A percentile compares a stretch with the other conserved stretches of the same genome.
phyloP scores from a whole-genome alignment of 2,888 invertebrate genomes.

The Hydriomena furcata region DNA sequence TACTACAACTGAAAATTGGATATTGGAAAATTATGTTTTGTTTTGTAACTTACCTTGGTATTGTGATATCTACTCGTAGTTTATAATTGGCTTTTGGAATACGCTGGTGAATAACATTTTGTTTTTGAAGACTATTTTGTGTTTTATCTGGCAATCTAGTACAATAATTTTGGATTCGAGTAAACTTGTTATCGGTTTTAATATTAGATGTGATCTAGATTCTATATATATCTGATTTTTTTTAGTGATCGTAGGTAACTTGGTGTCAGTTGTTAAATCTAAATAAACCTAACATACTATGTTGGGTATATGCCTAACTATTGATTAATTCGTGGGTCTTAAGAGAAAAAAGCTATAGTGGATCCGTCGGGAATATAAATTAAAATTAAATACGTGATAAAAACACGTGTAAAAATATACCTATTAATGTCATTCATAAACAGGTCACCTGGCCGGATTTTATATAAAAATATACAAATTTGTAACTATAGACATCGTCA shows the following conservation, averaged over 20 bases:
- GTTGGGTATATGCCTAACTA: too few relatives aligned
- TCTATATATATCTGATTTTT: too few relatives aligned
- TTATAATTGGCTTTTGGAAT: constrained; percentile 26
- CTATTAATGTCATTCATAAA: too few relatives aligned
- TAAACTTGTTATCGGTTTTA: constrained; percentile 3
- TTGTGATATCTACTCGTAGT: constrained; percentile 20
- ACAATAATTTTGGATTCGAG: constrained; percentile 13
- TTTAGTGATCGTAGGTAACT: too few relatives aligned
- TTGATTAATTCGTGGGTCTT: too few relatives aligned
- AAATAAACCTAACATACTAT: too few relatives aligned
- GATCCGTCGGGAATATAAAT: too few relatives aligned
- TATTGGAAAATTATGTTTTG: constrained; percentile 24
- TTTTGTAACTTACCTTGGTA: constrained; percentile 23
- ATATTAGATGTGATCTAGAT: neutral
- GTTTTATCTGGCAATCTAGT: constrained; percentile 13
- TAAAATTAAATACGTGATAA: too few relatives aligned
- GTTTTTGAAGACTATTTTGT: constrained; percentile 14
- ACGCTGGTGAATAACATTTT: constrained; percentile 15
- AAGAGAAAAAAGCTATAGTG: too few relatives aligned
- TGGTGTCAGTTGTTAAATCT: too few relatives aligned
- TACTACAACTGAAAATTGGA: constrained; percentile 23
- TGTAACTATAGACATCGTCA: neutral
- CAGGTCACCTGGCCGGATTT: too few relatives aligned
- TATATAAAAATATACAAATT: neutral
- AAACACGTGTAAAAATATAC: too few relatives aligned